phyloP scores from a whole-genome alignment of 2,888 invertebrate genomes.

The Mimumesa dahlbomi region DNA sequence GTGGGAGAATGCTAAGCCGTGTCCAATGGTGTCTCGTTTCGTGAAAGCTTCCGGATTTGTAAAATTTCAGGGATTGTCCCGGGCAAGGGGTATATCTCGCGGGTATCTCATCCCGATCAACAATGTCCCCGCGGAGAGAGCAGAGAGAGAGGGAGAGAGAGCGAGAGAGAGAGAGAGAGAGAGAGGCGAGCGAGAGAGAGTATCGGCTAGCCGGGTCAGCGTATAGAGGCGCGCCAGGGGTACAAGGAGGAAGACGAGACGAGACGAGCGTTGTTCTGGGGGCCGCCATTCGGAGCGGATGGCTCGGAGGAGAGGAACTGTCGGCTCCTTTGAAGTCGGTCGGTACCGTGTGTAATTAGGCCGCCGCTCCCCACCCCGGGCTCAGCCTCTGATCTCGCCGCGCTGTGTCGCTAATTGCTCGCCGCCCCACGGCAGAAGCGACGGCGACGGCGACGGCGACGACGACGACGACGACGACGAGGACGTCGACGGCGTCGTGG shows the following conservation, averaged over 20 bases:
- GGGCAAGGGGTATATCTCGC: too few species aligned
- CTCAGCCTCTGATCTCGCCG: constrained; percentile 77
- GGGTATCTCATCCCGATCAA: too few species aligned
- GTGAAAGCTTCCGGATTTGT: too few species aligned
- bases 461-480: constrained; percentile 18
- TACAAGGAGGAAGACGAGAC: constrained; percentile 72
- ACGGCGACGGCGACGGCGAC: constrained; percentile 58
- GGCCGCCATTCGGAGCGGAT: constrained; percentile 69
- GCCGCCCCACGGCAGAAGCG: constrained; percentile 76
- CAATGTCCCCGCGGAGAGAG: too few species aligned
- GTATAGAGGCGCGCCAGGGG: constrained; percentile 61
- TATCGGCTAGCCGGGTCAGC: constrained; percentile 64
- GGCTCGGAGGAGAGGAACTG: constrained; percentile 75
- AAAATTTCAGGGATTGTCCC: too few species aligned
- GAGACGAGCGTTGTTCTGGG: constrained; percentile 73
- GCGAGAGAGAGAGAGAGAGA: not conserved
- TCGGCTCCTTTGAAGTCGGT: constrained; percentile 78
- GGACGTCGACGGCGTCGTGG: constrained; percentile 37
- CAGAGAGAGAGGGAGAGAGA: constrained; percentile 11
- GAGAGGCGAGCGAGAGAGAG: constrained; percentile 35
- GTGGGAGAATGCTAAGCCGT: too few species aligned
- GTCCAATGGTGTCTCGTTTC: too few species aligned
- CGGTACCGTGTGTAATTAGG: constrained; percentile 79
- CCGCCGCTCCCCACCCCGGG: constrained; percentile 77
- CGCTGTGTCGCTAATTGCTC: constrained; percentile 79